phyloP scores from a whole-genome alignment of 2,797 vertebrate species.

The Artibeus jamaicensis region DNA sequence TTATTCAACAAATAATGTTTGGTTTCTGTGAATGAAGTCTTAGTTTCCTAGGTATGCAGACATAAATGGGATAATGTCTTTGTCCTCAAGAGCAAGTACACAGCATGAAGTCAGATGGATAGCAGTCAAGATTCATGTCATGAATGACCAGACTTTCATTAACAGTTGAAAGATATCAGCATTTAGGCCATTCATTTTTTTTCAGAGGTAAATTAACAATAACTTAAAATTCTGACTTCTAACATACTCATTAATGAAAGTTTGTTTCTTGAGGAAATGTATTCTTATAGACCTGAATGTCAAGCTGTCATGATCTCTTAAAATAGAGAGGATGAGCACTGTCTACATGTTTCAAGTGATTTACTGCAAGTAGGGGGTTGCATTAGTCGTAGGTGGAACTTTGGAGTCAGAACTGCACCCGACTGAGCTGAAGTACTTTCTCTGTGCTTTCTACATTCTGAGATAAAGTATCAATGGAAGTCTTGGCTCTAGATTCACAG shows the following conservation, averaged over 20 bases:
- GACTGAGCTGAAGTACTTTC: background rate
- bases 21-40: background rate
- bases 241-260: background rate
- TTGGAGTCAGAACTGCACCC: background rate
- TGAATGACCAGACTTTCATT: background rate
- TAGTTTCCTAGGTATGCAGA: background rate
- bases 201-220: background rate
- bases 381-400: background rate
- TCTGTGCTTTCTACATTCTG: constrained; percentile 9
- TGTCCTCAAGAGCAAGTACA: background rate
- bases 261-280: constrained; percentile 2
- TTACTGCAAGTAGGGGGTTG: background rate
- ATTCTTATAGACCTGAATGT: constrained; percentile 21
- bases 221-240: constrained; percentile 27
- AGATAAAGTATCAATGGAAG: background rate
- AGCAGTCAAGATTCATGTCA: background rate
- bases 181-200: background rate
- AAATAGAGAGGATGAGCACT: background rate
- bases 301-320: background rate
- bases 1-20: background rate
- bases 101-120: background rate
- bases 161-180: background rate
- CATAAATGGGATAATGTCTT: background rate
- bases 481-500: background rate
- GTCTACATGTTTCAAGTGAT: constrained; percentile 39